Conservation (phyloP, 2,113 vertebrate genomes). For the Falco punctatus region DNA sequence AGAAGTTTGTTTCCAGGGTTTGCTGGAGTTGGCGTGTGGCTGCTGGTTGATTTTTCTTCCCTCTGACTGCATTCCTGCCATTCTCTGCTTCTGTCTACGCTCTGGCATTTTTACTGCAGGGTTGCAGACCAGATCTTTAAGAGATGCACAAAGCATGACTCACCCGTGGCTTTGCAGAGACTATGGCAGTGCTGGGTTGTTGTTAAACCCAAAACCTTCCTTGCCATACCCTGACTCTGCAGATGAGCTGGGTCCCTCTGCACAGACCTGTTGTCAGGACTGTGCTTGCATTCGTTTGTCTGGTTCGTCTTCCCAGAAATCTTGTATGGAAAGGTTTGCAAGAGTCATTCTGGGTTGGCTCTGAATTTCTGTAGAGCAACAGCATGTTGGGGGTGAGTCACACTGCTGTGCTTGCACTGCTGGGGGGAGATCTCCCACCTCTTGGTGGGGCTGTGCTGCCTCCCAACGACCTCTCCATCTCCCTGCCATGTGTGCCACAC, state of each 20-base stretch:
- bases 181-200: background rate
- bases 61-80: fast-evolving
- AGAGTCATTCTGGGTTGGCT: background rate
- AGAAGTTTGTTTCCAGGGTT: background rate
- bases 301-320: background rate
- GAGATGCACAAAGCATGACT: background rate
- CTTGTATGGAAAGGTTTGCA: fast-evolving
- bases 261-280: background rate
- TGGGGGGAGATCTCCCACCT: fast-evolving
- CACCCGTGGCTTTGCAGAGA: background rate
- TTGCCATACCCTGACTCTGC: fast-evolving
- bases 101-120: background rate
- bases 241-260: background rate
- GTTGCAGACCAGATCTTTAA: background rate
- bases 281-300: background rate
- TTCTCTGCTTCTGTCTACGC: background rate
- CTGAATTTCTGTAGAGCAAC: background rate
- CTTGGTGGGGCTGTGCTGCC: fast-evolving
- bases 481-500: fast-evolving
- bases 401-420: fast-evolving
- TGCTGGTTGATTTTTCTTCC: background rate
- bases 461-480: too few relatives aligned
- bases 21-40: fast-evolving
- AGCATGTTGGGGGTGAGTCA: fast-evolving
- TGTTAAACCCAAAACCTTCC: background rate